Base-by-base conservation (phyloP, 30 jellyfish, hydroid and myxozoan species). In the Sanderia malayensis region DNA sequence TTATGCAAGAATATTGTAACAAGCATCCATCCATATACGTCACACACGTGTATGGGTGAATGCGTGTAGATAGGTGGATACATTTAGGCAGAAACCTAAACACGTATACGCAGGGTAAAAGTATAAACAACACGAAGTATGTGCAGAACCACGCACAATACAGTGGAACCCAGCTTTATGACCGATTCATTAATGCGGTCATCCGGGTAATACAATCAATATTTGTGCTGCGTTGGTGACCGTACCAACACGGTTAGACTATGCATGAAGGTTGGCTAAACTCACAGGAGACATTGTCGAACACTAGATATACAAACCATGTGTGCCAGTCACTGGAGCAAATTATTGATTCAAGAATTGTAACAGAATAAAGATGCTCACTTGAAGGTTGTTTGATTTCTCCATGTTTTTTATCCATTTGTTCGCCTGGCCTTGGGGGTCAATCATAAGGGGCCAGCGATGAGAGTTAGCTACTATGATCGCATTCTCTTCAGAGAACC, bases 341-440 rank as follows among this genome's bases (percentile, higher is more conserved):
- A n/a, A n/a, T n/a, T n/a, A n/a, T n/a, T n/a, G n/a, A n/a, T n/a
- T n/a, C n/a, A n/a, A n/a, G n/a, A n/a, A n/a, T n/a, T n/a, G n/a
- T n/a, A n/a, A n/a, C n/a, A n/a, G n/a, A n/a, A n/a, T n/a, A n/a
- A n/a, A n/a, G n/a, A n/a, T n/a, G 21, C 63, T 22, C 34, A 79
- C 91, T 60, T 79, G 91, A 18, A 79, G 46, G 55, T 69, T 68
- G 11, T 73, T 44, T 27, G 79, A 11, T 46, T 80, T 80, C 66
- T 80, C 92, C 84, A 80, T 57, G 28, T 80, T 80, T 46, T 80
- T 80, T 24, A 80, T 69, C 92, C 92, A 80, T 46, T 80, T 78
- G 37, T 78, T 78, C 13, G 89, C 89, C 61, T 78, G 89, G 33
- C 89, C 89, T 52, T 76, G 88, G 4, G 91, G 91, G 67, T 79